phyloP scores from a whole-genome alignment of 2,113 vertebrate species.

The Mirounga angustirostris region DNA sequence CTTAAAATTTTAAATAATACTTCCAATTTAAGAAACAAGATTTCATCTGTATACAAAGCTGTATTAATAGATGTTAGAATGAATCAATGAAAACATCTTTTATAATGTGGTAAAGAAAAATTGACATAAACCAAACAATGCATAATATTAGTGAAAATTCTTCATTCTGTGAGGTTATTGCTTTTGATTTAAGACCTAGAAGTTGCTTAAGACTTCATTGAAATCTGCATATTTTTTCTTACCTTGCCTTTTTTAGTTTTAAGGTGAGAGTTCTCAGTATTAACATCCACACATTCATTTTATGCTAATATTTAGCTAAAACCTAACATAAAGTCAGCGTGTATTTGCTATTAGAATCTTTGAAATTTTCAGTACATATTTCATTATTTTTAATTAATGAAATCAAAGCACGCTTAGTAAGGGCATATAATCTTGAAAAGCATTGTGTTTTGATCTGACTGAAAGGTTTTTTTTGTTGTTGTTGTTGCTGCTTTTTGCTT shows the following conservation, averaged over 20 bases:
- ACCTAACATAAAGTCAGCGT: background rate
- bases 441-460: background rate
- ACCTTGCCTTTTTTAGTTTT: slow-evolving; percentile 2
- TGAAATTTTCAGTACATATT: background rate
- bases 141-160: background rate
- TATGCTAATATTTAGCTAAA: background rate
- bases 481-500: background rate
- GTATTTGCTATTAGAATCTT: background rate
- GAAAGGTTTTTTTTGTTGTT: background rate
- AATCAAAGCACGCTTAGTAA: slow-evolving; percentile 11
- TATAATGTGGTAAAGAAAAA: background rate
- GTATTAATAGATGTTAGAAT: background rate
- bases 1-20: slow-evolving; percentile 14
- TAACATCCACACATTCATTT: background rate
- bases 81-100: background rate
- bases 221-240: background rate
- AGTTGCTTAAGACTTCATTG: background rate
- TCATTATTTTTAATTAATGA: slow-evolving; percentile 40
- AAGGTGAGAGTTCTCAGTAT: background rate
- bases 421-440: background rate
- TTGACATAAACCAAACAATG: background rate
- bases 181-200: slow-evolving; percentile 51
- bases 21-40: slow-evolving; percentile 25
- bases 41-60: slow-evolving; percentile 12
- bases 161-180: background rate